Evolutionary conservation across 2,888 invertebrate genomes (phyloP), one percentile per base, ranked within the genome.

Genomic region (Watsonalla cultraria): DNA sequence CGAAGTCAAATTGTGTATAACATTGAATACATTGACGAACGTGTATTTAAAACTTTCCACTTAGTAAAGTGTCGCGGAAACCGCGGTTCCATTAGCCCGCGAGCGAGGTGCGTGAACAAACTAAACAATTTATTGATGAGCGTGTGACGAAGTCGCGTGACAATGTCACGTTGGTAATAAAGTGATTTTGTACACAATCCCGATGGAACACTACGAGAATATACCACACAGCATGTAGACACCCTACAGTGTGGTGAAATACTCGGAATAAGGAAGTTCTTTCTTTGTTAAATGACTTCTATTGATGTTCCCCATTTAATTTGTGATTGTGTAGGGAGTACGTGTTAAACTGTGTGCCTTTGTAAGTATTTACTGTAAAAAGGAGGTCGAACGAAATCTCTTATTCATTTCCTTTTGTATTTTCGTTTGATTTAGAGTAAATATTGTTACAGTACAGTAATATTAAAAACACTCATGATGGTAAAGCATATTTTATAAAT

Each of bases 41-140:
- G 37, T 39, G 15, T 49, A 49, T 49, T 37, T 39, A 49, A 49
- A 49, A 49, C 49, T 49, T 49, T 11, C 49, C 49, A 49, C 37
- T 49, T 49, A 49, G 49, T 9, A 11, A 49, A 49, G 49, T 49
- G 49, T 49, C 49, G 51, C 39, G 51, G 5, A 15, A 48, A 47
- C 45, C 47, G 51, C 51, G 53, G 49, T 54, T 60, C 60, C 60
- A 61, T 62, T 57, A 60, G 37, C 49, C 11, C 42, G 42, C 49
- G 49, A 59, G 42, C 49, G 49, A 59, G 56, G 60, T 59, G 61
- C 57, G 58, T 65, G 63, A 58, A 61, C 54, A 58, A 57, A 60
- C 62, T 61, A 57, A 58, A 62, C 57, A 64, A 64, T 60, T 49
- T 49, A 49, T 49, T 65, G 63, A 60, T 61, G 57, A 59, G 62